These are phyloP conservation scores for Serranus cabrilla DNA, from an alignment of 2,797 vertebrate genomes.

Conservation along the genomic window DNA sequence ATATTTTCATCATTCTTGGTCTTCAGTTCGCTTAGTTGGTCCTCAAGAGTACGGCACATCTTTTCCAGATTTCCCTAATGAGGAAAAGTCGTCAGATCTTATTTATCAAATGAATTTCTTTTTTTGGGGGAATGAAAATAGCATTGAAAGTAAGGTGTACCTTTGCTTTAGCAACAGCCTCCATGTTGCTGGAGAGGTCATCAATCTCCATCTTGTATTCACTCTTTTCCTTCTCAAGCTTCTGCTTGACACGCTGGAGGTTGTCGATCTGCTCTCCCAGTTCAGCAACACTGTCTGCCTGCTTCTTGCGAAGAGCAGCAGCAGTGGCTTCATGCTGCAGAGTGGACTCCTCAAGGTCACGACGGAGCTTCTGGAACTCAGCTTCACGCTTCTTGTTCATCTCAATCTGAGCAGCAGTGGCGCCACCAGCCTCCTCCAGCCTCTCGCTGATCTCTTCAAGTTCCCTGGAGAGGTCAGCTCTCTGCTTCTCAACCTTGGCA, in stretches of 20 bases:
- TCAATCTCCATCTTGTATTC: constrained; percentile 94
- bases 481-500: constrained; percentile 90
- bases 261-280: constrained; percentile 93
- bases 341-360: constrained; percentile 91
- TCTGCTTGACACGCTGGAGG: constrained; percentile 92
- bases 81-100: constrained; percentile 1
- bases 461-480: constrained; percentile 87
- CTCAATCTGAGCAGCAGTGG: too few species aligned
- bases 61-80: constrained; percentile 90
- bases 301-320: constrained; percentile 89
- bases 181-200: constrained; percentile 89
- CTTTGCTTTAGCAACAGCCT: constrained; percentile 90
- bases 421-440: constrained; percentile 91
- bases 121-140: background rate
- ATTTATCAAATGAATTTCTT: rapidly evolving
- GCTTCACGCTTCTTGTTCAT: constrained; percentile 93
- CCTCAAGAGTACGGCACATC: constrained; percentile 89
- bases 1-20: constrained; percentile 89
- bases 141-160: constrained; percentile 61
- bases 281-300: too few species aligned
- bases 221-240: too few species aligned
- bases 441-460: constrained; percentile 93
- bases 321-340: constrained; percentile 91
- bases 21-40: constrained; percentile 90
- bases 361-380: constrained; percentile 91